Evolutionary conservation across 2,113 vertebrate genomes (phyloP), one percentile per base, ranked within the genome.

Genomic region (Raja brachyura): DNA sequence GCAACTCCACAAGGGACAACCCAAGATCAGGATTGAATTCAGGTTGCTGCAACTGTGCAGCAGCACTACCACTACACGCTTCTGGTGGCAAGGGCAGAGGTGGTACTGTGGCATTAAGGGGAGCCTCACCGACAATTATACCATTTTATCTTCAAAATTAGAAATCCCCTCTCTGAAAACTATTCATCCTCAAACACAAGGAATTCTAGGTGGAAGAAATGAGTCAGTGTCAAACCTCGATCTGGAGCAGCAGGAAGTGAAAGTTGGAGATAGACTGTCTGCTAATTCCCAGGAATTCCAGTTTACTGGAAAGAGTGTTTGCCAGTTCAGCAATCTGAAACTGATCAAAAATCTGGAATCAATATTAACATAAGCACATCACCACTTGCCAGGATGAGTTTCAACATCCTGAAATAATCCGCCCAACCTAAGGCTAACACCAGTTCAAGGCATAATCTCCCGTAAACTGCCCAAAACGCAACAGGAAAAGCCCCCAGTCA

Each of bases 301-400:
- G 97, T 96, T 99, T 99, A 96, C 96, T 99, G 93, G 97, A 99
- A 95, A 99, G 96, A 93, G 98, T 99, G 95, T 99, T 99, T 74
- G 99, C 98, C 95, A 99, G 96, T 95, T 99, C 98, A 96, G 98
- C 98, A 78, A 99, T 99, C 97, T 99, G 98, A 97, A 99, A 99
- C 99, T 99, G 95, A 94, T 75, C 1, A 95, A 68, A 94, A n/a
- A 48, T n/a, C 4, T 22, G 2, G 16, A 92, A 33, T 92, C 66
- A 70, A 11, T 1, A 48, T 33, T 33, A 13, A 18, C 14, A n/a
- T 92, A 3, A 22, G 33, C 3, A 66, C 88, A 73, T 14, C n/a
- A 28, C 31, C 78, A 54, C 6, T 5, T 16, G 14, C n/a, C 59
- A 61, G 0, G 18, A 73, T 22, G 13, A 66, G 70, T 73, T 73